phyloP scores from a whole-genome alignment of 1,140 invertebrate genomes.

The Drosophila rufa region DNA sequence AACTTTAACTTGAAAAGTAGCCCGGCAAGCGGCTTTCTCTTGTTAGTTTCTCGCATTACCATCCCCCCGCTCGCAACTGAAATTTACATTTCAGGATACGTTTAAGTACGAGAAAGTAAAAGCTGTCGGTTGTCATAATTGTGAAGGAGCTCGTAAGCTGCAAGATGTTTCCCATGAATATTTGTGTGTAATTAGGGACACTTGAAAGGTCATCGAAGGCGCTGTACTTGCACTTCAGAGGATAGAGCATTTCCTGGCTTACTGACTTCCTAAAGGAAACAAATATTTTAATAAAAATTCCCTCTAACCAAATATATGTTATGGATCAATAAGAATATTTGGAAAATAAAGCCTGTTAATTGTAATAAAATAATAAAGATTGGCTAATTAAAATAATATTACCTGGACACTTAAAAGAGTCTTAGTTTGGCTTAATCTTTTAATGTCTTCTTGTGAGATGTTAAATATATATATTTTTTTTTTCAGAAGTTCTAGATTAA shows the following conservation, averaged over 20 bases:
- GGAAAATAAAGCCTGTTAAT: too few species aligned
- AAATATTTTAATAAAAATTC: neutral
- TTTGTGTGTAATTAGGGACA: slow-evolving; percentile 31
- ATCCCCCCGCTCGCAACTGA: slow-evolving; percentile 7
- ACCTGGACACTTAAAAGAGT: too few species aligned
- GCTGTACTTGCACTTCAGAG: neutral
- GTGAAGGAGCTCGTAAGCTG: slow-evolving; percentile 12
- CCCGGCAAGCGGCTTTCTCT: slow-evolving; percentile 68
- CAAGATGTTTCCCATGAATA: slow-evolving; percentile 35
- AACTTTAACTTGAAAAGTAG: slow-evolving; percentile 79
- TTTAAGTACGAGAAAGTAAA: slow-evolving; percentile 48
- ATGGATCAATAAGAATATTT: too few species aligned
- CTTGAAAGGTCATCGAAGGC: neutral
- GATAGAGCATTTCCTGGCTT: too few species aligned
- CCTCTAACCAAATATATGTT: too few species aligned
- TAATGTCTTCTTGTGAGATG: too few species aligned
- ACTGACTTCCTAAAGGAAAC: neutral
- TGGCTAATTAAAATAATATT: too few species aligned
- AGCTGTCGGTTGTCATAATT: slow-evolving; percentile 45
- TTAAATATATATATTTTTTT: too few species aligned
- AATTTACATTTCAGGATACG: slow-evolving; percentile 40
- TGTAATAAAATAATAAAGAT: too few species aligned
- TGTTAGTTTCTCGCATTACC: slow-evolving; percentile 58
- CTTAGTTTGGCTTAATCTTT: too few species aligned
- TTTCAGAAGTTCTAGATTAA: too few species aligned